phyloP scores from a whole-genome alignment of 1,140 invertebrate genomes.

The Ditylenchus dipsaci region DNA sequence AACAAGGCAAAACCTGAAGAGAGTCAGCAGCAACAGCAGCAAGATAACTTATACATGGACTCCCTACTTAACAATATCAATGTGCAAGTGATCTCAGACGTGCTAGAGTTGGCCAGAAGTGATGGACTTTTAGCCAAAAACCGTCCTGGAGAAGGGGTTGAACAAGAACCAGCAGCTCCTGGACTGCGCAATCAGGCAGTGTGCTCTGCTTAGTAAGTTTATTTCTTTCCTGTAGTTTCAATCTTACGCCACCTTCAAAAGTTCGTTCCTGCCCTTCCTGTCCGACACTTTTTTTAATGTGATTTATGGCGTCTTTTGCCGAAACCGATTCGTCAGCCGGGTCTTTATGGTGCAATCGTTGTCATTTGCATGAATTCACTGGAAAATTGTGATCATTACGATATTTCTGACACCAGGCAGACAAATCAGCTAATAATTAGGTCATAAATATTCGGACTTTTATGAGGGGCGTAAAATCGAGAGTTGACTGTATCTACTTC shows the following conservation, averaged over 20 bases:
- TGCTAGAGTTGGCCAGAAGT: conserved; percentile 8
- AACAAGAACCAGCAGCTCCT: not conserved
- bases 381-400: too few relatives aligned
- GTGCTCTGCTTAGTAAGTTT: not conserved
- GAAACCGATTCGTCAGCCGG: too few relatives aligned
- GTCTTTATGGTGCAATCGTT: too few relatives aligned
- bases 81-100: conserved; percentile 6
- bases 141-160: not conserved
- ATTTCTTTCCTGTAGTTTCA: too few relatives aligned
- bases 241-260: not conserved
- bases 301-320: too few relatives aligned
- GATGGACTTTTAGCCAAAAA: conserved; percentile 16
- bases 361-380: too few relatives aligned
- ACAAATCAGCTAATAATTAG: not conserved
- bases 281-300: too few relatives aligned
- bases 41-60: not conserved
- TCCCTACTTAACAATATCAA: not conserved
- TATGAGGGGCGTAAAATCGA: not conserved
- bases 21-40: not conserved
- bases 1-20: not conserved
- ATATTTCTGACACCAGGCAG: not conserved
- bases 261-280: too few relatives aligned
- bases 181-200: not conserved
- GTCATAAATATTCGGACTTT: not conserved
- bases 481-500: not conserved